These are phyloP conservation scores for Perca schrenkii DNA, from an alignment of 2,113 vertebrate genomes.

Conservation along the genomic window DNA sequence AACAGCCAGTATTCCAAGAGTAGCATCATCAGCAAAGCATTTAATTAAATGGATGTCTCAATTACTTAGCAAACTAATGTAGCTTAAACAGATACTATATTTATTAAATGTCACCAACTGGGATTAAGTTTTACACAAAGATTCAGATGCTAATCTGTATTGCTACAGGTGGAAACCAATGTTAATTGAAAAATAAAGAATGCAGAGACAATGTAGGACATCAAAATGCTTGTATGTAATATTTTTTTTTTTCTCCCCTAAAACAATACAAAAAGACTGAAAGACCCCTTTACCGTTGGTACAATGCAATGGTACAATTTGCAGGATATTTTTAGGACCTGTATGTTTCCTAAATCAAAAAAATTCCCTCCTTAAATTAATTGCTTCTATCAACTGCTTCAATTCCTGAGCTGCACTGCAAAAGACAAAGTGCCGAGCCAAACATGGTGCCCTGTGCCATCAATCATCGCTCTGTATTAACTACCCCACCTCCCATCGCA, in stretches of 20 bases:
- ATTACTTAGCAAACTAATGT: constrained; percentile 81
- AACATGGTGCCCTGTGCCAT: constrained; percentile 77
- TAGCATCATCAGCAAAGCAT: constrained; percentile 79
- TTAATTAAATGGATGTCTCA: constrained; percentile 82
- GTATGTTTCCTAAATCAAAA: constrained; percentile 62
- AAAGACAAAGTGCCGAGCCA: constrained; percentile 85
- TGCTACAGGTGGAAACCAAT: constrained; percentile 2
- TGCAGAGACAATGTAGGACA: background rate
- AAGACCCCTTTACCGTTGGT: background rate
- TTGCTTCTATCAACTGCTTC: constrained; percentile 83
- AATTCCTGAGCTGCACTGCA: constrained; percentile 75
- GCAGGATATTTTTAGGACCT: constrained; percentile 52
- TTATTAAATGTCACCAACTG: constrained; percentile 68
- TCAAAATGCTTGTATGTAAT: background rate
- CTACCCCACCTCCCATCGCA: constrained; percentile 80
- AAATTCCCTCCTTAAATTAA: constrained; percentile 71
- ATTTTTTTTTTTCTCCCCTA: background rate
- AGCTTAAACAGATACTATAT: constrained; percentile 72
- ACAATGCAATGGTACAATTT: constrained; percentile 27
- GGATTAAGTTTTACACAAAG: constrained; percentile 24
- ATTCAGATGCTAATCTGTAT: constrained; percentile 3
- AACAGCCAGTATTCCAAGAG: constrained; percentile 76
- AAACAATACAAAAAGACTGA: background rate
- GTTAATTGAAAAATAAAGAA: constrained; percentile 20
- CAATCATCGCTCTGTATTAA: constrained; percentile 84